Percentiles rank a stretch among this genome's conserved stretches.
phyloP scores from a whole-genome alignment of 2,797 vertebrate species.

The Crocodylus rhombifer region DNA sequence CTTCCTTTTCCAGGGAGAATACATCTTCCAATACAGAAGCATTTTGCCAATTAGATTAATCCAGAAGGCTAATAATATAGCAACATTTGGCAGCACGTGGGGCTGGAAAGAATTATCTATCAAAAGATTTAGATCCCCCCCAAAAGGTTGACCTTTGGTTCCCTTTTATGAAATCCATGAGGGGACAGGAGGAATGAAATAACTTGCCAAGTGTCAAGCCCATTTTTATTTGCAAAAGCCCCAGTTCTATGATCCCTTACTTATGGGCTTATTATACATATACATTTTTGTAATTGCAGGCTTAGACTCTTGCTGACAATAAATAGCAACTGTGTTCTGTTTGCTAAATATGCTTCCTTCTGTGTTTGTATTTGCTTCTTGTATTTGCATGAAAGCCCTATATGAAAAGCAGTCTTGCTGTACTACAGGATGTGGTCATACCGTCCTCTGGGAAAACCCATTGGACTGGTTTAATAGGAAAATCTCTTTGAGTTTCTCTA shows the following conservation, averaged over 20 bases:
- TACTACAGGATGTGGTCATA: background rate
- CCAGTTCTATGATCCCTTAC: conserved; percentile 19
- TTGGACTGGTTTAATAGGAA: background rate
- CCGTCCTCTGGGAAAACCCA: background rate
- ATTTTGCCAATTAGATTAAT: background rate
- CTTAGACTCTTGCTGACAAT: conserved; percentile 13
- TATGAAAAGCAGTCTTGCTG: background rate
- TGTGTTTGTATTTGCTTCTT: background rate
- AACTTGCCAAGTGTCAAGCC: conserved; percentile 23
- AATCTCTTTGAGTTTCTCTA: background rate
- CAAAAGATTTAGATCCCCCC: no score
- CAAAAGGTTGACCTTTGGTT: conserved; percentile 6
- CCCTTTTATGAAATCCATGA: background rate
- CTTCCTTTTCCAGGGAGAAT: background rate
- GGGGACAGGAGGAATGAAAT: background rate
- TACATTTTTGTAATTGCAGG: background rate
- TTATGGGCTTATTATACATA: conserved; percentile 38
- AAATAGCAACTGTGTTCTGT: conserved; percentile 26
- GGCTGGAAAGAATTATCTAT: background rate
- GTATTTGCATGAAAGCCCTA: background rate
- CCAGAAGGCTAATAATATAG: background rate
- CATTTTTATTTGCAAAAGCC: conserved; percentile 34
- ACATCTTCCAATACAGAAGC: conserved; percentile 1
- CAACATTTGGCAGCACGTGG: background rate
- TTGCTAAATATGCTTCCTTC: conserved; percentile 30